These are phyloP conservation scores for Diplodus puntazzo DNA, from an alignment of 2,797 vertebrate genomes.

Conservation along the genomic window DNA sequence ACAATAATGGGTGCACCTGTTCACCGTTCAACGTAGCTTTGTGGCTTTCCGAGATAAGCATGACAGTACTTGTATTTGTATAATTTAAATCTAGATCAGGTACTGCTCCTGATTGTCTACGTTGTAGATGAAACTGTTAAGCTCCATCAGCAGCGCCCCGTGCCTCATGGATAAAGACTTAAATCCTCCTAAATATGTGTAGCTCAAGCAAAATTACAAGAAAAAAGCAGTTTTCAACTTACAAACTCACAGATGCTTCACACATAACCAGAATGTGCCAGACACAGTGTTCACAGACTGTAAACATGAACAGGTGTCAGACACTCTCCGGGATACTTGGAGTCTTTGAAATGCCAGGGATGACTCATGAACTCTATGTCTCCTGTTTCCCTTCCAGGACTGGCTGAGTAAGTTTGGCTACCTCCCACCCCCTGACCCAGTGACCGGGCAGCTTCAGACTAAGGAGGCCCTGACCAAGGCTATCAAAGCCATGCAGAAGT, in stretches of 20 bases:
- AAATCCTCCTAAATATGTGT: background rate
- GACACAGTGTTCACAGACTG: constrained; percentile 21
- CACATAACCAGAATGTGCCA: background rate
- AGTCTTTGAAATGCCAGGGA: constrained; percentile 42
- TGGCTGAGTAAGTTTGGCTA: constrained; percentile 98
- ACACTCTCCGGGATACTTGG: constrained; percentile 32
- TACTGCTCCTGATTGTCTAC: background rate
- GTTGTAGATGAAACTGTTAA: background rate
- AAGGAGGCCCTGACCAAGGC: constrained; percentile 93
- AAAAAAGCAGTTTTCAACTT: background rate
- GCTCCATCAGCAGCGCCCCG: background rate
- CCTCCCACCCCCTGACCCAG: constrained; percentile 90
- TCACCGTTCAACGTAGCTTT: no score
- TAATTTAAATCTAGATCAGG: background rate
- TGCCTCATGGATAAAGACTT: background rate
- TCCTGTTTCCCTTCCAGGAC: constrained; percentile 84
- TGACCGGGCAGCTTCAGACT: constrained; percentile 91
- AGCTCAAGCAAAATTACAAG: background rate
- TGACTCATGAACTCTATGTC: constrained; percentile 53
- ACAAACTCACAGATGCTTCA: background rate
- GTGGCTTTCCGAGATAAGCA: no score
- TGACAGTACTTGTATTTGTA: background rate
- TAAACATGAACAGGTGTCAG: constrained; percentile 54
- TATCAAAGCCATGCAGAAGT: constrained; percentile 96
- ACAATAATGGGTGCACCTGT: no score